Percentiles rank a stretch among this genome's conserved stretches.
Conservation (phyloP, 2,113 vertebrate genomes). For the Anarrhichthys ocellatus region DNA sequence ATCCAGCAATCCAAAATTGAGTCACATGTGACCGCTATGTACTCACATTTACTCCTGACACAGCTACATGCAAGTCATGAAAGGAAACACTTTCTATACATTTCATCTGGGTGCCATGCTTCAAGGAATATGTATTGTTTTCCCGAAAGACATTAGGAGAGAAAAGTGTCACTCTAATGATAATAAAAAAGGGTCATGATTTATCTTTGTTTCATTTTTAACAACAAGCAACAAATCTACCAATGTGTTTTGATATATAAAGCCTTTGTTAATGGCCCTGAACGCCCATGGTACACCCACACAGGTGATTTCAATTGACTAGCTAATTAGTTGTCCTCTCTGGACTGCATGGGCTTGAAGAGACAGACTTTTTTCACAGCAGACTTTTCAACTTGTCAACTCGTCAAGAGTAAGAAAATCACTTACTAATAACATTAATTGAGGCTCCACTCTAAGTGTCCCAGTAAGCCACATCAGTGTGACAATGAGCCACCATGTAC, state of each 20-base stretch:
- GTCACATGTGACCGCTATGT: not conserved
- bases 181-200: not conserved
- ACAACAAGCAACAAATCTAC: not conserved
- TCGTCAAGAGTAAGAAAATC: not conserved
- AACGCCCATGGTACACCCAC: too few species aligned
- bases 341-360: not conserved
- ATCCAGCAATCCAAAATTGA: not conserved
- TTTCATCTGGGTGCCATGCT: too few species aligned
- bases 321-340: not conserved
- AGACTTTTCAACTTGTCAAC: not conserved
- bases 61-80: too few species aligned
- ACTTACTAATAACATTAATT: not conserved
- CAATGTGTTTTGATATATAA: not conserved
- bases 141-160: not conserved
- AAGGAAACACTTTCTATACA: too few species aligned
- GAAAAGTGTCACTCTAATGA: not conserved
- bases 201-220: not conserved
- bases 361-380: too few species aligned
- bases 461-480: not conserved
- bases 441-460: too few species aligned
- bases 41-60: too few species aligned
- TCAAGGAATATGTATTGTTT: too few species aligned
- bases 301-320: not conserved
- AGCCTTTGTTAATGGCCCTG: not conserved
- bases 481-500: not conserved